Evolutionary conservation across 2,888 invertebrate species (phyloP).

Genomic region (Caenorhabditis sinica): DNA sequence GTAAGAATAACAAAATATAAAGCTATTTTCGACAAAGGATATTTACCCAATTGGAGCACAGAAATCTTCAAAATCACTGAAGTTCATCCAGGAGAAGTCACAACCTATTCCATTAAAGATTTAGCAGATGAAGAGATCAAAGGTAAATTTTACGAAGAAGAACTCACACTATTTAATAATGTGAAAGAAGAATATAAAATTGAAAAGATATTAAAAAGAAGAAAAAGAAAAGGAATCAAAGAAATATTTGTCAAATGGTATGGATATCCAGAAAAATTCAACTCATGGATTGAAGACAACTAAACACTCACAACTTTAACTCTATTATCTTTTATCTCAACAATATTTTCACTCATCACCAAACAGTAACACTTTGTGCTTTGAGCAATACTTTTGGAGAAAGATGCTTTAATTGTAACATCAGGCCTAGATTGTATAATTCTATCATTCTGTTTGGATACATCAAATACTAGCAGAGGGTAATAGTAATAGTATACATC

Average conservation of each 20-base stretch:
- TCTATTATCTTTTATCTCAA: constrained; percentile 69
- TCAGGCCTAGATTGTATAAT: constrained; percentile 73
- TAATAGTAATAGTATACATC: constrained; percentile 69
- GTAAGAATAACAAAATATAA: constrained; percentile 70
- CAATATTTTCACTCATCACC: constrained; percentile 66
- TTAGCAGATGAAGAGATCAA: constrained; percentile 41
- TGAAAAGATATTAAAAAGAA: constrained; percentile 55
- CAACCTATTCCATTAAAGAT: constrained; percentile 8
- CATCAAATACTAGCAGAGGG: constrained; percentile 72
- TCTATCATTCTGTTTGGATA: constrained; percentile 75
- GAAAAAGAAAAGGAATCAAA: constrained; percentile 56
- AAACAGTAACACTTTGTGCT: constrained; percentile 72
- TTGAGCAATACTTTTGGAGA: constrained; percentile 67
- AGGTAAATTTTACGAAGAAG: constrained; percentile 48
- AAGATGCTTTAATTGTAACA: constrained; percentile 74
- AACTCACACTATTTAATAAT: constrained; percentile 65
- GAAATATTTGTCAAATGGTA: constrained; percentile 67
- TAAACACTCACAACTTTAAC: constrained; percentile 68
- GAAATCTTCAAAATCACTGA: constrained; percentile 57
- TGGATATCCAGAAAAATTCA: constrained; percentile 69
- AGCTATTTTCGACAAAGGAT: constrained; percentile 65
- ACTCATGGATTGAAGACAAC: constrained; percentile 50
- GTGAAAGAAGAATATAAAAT: constrained; percentile 61
- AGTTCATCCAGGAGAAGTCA: constrained; percentile 30
- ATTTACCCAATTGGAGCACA: constrained; percentile 67